Percentiles rank a stretch among this genome's conserved stretches.
Evolutionary conservation across 2,888 invertebrate genomes (phyloP).

Genomic region (Dryobota labecula): DNA sequence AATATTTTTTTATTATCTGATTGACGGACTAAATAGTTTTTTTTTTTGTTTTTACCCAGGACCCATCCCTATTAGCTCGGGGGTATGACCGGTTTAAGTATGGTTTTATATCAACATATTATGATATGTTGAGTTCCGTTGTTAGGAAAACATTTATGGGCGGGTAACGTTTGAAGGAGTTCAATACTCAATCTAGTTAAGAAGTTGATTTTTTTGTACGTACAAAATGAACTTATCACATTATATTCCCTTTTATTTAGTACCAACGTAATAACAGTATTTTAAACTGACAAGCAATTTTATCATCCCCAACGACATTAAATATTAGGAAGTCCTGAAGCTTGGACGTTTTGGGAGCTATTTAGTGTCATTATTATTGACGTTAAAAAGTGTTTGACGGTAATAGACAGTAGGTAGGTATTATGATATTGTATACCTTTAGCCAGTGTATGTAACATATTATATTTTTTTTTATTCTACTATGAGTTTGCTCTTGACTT

Average conservation of each 20-base stretch:
- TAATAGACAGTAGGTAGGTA: too few relatives aligned
- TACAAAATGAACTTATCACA: neutral
- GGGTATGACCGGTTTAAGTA: neutral
- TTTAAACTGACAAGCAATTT: constrained; percentile 6
- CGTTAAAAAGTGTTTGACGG: neutral
- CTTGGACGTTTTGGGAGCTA: neutral
- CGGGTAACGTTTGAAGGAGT: neutral
- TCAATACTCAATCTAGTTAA: neutral
- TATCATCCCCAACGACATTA: neutral
- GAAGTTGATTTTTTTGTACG: neutral
- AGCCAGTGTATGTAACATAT: too few relatives aligned
- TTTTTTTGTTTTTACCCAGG: too few relatives aligned
- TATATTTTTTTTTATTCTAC: too few relatives aligned
- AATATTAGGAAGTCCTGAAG: constrained; percentile 6
- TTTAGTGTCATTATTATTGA: neutral
- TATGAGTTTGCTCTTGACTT: too few relatives aligned
- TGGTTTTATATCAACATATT: neutral
- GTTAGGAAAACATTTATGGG: neutral
- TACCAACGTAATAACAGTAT: neutral
- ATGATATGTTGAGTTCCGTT: neutral
- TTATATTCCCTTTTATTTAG: too few relatives aligned
- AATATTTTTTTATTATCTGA: too few relatives aligned
- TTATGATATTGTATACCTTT: too few relatives aligned
- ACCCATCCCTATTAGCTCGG: too few relatives aligned
- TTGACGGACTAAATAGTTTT: too few relatives aligned